phyloP scores from a whole-genome alignment of 2,888 invertebrate species.

The Bruchidius siliquastri region DNA sequence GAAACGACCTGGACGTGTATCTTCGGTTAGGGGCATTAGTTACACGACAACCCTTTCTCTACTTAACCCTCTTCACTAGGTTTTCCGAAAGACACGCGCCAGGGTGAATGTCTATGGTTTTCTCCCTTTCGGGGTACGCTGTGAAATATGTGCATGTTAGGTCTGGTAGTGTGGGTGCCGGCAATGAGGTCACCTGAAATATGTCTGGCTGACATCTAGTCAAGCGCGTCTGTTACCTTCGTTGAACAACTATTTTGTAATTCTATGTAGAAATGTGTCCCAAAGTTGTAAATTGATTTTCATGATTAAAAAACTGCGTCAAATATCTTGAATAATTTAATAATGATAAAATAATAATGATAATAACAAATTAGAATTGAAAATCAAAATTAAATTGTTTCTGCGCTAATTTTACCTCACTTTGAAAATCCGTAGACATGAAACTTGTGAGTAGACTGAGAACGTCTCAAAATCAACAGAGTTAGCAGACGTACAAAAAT shows the following conservation, averaged over 20 bases:
- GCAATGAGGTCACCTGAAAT: not conserved
- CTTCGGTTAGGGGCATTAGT: slow-evolving; percentile 33
- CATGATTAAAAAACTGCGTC: no score
- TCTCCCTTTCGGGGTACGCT: not conserved
- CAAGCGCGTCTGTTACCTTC: not conserved
- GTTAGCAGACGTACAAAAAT: no score
- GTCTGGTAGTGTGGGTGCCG: not conserved
- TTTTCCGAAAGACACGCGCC: slow-evolving; percentile 2
- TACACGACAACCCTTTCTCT: slow-evolving; percentile 32
- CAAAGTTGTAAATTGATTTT: no score
- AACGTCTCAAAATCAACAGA: no score
- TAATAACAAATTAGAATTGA: no score
- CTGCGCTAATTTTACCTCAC: no score
- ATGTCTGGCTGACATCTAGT: not conserved
- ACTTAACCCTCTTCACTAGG: slow-evolving; percentile 2
- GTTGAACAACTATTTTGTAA: not conserved
- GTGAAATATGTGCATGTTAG: not conserved
- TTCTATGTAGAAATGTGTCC: not conserved
- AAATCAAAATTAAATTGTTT: no score
- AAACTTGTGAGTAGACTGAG: no score
- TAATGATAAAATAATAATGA: no score
- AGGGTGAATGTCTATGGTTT: not conserved
- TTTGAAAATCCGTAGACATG: no score
- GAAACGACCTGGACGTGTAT: slow-evolving; percentile 27
- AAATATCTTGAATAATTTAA: no score